Evolutionary conservation across 2,888 invertebrate genomes (phyloP), one percentile per base, ranked within the genome.

Genomic region (Suillia variegata): DNA sequence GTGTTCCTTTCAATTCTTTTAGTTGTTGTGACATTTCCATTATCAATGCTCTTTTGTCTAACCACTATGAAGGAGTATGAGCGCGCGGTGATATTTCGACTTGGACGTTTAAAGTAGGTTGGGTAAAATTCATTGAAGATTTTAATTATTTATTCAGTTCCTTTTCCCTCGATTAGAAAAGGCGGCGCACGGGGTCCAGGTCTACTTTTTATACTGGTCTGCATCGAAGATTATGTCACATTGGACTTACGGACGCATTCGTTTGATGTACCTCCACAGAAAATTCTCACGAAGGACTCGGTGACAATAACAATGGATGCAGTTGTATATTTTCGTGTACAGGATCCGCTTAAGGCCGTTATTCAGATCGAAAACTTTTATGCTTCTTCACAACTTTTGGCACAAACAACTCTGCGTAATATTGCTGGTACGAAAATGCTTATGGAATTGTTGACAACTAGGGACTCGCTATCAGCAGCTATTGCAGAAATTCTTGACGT

Each of bases 221-320:
- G 87, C 71, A 84, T 87, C 56, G 88, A 87, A 68, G 77, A 77
- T 10, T 85, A 82, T 74, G 79, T 82, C 1, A 85, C 79, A 71
- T 83, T 88, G 5, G 88, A 88, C 71, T 79, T 88, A 60, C 83
- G 88, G 54, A 86, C 86, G 1, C 82, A 85, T 5, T 85, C 87
- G 0, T 86, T 87, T 73, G 85, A 88, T 74, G 85, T 88, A n/a
- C 85, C 86, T 8, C 85, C 87, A 2, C 88, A 88, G 72, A 87
- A 87, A 78, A 86, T 82, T 58, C 84, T 96, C 56, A 94, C 94
- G 22, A 91, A 91, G 82, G 96, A 96, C 82, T 92, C 93, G 0
- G 95, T 96, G 33, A 96, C 96, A 0, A 94, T 96, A 5, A 91
- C 90, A 21, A 94, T 96, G 1, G 95, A 96, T 73, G 96, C 95